Percentiles rank a stretch among this genome's conserved stretches.
phyloP scores from a whole-genome alignment of 2,888 invertebrate genomes.

The Philaethria dido region DNA sequence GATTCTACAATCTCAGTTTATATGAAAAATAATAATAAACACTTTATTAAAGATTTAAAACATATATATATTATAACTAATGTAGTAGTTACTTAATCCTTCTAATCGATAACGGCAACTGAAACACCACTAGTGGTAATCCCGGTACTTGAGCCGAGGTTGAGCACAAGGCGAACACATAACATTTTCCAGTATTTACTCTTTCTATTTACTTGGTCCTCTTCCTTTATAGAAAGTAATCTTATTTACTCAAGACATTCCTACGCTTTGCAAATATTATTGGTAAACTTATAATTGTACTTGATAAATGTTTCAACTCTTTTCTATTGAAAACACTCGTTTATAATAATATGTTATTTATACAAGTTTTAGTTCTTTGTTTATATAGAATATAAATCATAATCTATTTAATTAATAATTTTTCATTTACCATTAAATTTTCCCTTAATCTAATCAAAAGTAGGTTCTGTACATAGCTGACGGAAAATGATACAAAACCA shows the following conservation, averaged over 20 bases:
- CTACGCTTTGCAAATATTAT: slow-evolving; percentile 19
- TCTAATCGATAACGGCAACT: slow-evolving; percentile 5
- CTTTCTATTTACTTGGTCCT: slow-evolving; percentile 18
- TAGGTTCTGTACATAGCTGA: no score
- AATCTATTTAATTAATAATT: no score
- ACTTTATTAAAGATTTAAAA: background rate
- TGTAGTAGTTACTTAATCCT: background rate
- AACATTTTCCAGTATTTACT: slow-evolving; percentile 34
- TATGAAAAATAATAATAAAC: no score
- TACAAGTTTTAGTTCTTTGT: no score
- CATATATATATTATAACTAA: background rate
- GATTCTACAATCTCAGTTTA: no score
- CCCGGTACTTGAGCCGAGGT: slow-evolving; percentile 55
- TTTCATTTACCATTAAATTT: no score
- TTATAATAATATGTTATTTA: background rate
- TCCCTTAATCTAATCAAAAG: no score
- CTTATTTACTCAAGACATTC: slow-evolving; percentile 37
- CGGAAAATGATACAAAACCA: no score
- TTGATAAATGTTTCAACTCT: background rate
- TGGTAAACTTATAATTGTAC: slow-evolving; percentile 2
- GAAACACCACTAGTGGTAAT: slow-evolving; percentile 32
- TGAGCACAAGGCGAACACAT: slow-evolving; percentile 44
- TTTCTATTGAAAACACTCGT: background rate
- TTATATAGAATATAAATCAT: no score
- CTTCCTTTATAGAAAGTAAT: slow-evolving; percentile 24